phyloP scores from a whole-genome alignment of 2,113 vertebrate genomes.

The Hippocampus mohnikei region DNA sequence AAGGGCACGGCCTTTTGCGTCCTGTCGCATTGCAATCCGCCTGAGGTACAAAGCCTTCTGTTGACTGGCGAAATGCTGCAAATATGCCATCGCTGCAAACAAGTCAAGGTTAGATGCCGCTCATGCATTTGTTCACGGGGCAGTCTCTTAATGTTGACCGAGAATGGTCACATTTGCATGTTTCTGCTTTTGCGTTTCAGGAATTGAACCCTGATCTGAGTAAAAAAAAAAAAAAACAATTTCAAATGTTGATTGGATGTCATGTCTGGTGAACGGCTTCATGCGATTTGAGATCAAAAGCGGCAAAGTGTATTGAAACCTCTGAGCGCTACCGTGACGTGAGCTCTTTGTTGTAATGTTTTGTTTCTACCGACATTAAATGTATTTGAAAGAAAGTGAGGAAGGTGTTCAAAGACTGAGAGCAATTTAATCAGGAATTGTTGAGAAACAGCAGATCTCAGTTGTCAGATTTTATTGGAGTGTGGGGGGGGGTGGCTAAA shows the following conservation, averaged over 20 bases:
- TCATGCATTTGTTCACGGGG: not conserved
- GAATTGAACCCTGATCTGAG: not conserved
- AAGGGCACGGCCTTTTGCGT: conserved; percentile 68
- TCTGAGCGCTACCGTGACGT: not conserved
- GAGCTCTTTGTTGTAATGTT: conserved; percentile 46
- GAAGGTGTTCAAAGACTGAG: too few relatives aligned
- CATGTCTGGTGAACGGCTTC: conserved; percentile 6
- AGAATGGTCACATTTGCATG: conserved; percentile 2
- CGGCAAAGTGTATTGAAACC: conserved; percentile 5
- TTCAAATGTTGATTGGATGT: conserved; percentile 25
- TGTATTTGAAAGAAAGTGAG: too few relatives aligned
- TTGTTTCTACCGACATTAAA: too few relatives aligned
- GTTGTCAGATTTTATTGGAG: too few relatives aligned
- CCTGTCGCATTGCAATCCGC: conserved; percentile 54
- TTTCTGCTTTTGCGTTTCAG: not conserved
- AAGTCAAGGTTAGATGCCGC: conserved; percentile 5
- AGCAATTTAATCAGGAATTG: too few relatives aligned
- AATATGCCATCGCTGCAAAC: conserved; percentile 11
- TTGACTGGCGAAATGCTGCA: conserved; percentile 28
- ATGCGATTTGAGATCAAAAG: conserved; percentile 31
- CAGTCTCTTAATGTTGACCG: not conserved
- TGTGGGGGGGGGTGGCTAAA: too few relatives aligned
- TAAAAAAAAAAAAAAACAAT: not conserved
- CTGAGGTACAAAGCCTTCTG: conserved; percentile 24
- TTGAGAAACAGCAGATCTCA: too few relatives aligned